These are phyloP conservation scores for Drosophila watanabei DNA, from an alignment of 1,140 invertebrate genomes.

Conservation along the genomic window DNA sequence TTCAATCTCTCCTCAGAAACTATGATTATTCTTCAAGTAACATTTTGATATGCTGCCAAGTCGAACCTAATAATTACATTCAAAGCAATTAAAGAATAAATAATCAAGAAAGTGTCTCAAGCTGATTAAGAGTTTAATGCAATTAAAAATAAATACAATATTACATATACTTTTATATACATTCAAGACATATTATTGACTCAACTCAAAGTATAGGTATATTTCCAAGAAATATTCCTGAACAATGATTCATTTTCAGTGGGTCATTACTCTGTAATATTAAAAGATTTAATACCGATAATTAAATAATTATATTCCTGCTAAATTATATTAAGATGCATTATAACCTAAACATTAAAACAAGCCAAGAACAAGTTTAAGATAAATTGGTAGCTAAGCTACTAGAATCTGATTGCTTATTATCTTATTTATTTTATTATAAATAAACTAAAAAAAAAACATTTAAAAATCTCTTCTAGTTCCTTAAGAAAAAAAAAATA, in stretches of 20 bases:
- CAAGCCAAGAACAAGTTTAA: not conserved
- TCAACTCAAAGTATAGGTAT: not conserved
- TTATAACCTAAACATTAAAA: not conserved
- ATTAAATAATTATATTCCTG: not conserved
- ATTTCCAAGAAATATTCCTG: constrained; percentile 1
- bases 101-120: not conserved
- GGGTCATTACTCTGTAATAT: not conserved
- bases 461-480: not conserved
- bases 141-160: not conserved
- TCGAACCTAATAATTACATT: too few species aligned
- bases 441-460: not conserved
- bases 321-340: too few species aligned
- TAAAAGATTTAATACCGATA: not conserved
- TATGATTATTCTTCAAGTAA: not conserved
- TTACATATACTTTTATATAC: not conserved
- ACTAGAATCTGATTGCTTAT: not conserved
- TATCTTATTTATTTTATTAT: not conserved
- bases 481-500: not conserved
- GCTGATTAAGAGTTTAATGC: constrained; percentile 4
- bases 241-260: not conserved
- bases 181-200: not conserved
- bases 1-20: not conserved
- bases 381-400: not conserved
- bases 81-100: not conserved
- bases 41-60: not conserved